Evolutionary conservation across 2,888 invertebrate species (phyloP).

Genomic region (Torymus texanus): DNA sequence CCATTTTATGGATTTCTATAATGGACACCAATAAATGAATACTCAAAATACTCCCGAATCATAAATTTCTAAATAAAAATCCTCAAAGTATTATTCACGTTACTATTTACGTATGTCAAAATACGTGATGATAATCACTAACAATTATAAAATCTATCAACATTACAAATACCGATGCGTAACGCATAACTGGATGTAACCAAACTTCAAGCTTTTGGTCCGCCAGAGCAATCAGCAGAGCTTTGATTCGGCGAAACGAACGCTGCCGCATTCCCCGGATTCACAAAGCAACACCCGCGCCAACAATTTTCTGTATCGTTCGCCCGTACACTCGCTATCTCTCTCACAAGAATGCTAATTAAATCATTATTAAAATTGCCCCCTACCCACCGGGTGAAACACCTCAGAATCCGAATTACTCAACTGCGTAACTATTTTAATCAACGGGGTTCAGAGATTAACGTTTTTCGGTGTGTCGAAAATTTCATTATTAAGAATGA

Average conservation of each 20-base stretch:
- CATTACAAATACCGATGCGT: too few species aligned
- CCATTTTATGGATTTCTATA: too few species aligned
- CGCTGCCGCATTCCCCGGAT: conserved; percentile 44
- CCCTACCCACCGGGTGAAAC: conserved; percentile 17
- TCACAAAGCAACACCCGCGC: conserved; percentile 49
- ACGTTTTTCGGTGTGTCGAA: not conserved
- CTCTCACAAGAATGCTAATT: conserved; percentile 71
- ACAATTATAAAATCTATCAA: too few species aligned
- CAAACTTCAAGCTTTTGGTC: not conserved
- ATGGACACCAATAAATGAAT: too few species aligned
- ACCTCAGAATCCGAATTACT: conserved; percentile 36
- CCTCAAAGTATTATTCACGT: too few species aligned
- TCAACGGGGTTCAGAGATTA: conserved; percentile 17
- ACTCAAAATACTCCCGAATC: too few species aligned
- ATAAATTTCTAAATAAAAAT: too few species aligned
- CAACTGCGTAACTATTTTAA: conserved; percentile 54
- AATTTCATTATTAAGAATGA: not conserved
- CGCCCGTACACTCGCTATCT: not conserved
- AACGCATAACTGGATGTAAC: not conserved
- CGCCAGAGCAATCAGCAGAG: conserved; percentile 44
- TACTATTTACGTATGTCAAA: too few species aligned
- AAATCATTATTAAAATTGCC: conserved; percentile 74
- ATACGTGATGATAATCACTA: too few species aligned
- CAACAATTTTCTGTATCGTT: conserved; percentile 40
- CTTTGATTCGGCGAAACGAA: conserved; percentile 51